A percentile compares a stretch with the other conserved stretches of the same genome.
These are phyloP conservation scores for Acrocephalus arundinaceus DNA, from an alignment of 2,113 vertebrate species.

Conservation along the genomic window DNA sequence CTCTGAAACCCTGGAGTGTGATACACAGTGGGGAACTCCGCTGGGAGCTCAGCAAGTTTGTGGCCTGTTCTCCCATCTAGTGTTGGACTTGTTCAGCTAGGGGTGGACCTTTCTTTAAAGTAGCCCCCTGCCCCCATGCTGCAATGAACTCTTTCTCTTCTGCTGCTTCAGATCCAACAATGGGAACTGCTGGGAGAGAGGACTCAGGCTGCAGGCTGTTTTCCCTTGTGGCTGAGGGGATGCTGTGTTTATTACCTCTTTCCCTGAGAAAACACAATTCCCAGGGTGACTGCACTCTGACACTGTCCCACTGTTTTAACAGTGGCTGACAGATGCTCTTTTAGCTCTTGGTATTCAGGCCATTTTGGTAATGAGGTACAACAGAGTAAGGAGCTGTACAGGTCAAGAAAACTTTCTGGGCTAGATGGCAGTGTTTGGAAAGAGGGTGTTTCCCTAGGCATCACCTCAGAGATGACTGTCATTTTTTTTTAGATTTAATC, in stretches of 20 bases:
- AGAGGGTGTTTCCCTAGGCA: background rate
- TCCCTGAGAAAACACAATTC: background rate
- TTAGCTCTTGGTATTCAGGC: background rate
- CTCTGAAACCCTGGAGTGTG: background rate
- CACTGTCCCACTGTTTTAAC: background rate
- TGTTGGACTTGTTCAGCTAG: background rate
- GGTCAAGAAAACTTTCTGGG: background rate
- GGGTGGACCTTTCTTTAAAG: background rate
- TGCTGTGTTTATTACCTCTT: conserved; percentile 5
- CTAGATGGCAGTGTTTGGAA: background rate
- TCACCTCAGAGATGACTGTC: background rate
- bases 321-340: background rate
- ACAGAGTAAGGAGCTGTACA: background rate
- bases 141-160: background rate
- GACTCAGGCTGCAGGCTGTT: background rate
- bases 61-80: background rate
- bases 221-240: background rate
- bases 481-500: background rate
- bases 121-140: background rate
- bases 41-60: background rate
- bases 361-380: background rate
- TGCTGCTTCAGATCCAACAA: background rate
- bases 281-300: background rate
- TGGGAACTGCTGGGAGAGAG: background rate
- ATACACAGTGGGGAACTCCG: background rate